phyloP scores from a whole-genome alignment of 1,140 invertebrate species.

The Ips typographus region DNA sequence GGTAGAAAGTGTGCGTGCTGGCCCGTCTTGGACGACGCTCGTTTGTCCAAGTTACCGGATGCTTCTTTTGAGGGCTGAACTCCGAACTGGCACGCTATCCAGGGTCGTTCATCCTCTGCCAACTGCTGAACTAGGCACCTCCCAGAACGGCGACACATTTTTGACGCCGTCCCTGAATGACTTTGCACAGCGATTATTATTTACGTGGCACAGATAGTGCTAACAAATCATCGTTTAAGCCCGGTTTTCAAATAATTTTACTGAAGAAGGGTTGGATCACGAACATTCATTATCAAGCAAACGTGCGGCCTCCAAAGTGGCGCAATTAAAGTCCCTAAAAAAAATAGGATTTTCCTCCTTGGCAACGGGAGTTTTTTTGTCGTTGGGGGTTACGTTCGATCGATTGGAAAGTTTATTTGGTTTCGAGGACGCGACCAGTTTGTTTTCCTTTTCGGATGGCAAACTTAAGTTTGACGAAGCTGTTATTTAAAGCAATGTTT shows the following conservation, averaged over 20 bases:
- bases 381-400: not conserved
- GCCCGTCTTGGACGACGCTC: constrained; percentile 10
- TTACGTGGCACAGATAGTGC: not conserved
- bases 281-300: not conserved
- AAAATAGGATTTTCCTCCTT: constrained; percentile 12
- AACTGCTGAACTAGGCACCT: no score
- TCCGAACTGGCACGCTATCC: constrained; percentile 2
- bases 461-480: no score
- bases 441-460: not conserved
- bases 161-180: not conserved
- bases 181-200: not conserved
- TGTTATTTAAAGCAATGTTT: no score
- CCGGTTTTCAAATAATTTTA: not conserved
- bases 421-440: not conserved
- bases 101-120: not conserved
- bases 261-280: not conserved
- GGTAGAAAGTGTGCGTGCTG: constrained; percentile 4
- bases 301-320: not conserved
- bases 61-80: constrained; percentile 4
- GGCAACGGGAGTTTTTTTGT: constrained; percentile 9
- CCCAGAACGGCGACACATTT: not conserved
- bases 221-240: constrained; percentile 3
- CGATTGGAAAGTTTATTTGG: constrained; percentile 7
- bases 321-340: constrained; percentile 10
- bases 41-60: not conserved